Percentiles rank a stretch among this genome's conserved stretches.
Conservation (phyloP, 1,140 invertebrate genomes). For the Ips nitidus region DNA sequence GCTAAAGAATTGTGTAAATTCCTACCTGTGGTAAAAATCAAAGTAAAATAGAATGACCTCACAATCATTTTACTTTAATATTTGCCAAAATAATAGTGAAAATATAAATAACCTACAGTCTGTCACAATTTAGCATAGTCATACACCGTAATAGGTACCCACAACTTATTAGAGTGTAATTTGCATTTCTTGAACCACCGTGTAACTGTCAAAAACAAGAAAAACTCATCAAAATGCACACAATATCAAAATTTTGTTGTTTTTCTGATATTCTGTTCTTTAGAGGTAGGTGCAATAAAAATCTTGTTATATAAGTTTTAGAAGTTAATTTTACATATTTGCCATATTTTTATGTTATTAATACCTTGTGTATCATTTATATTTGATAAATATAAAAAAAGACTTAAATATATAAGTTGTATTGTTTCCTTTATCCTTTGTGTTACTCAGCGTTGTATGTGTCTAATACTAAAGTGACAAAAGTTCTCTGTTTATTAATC, state of each 20-base stretch:
- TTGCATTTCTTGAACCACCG: neutral
- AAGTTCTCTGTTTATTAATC: too few species aligned
- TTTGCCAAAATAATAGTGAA: neutral
- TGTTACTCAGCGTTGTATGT: too few species aligned
- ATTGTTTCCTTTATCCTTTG: too few species aligned
- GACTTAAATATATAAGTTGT: constrained; percentile 16
- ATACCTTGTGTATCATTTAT: constrained; percentile 50
- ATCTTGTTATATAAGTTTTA: constrained; percentile 42
- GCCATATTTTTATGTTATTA: constrained; percentile 51
- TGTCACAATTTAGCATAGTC: neutral
- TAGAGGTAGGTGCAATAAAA: constrained; percentile 54
- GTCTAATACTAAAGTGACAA: too few species aligned
- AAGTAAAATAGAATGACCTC: too few species aligned
- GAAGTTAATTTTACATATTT: constrained; percentile 50
- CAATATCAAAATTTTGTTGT: too few species aligned
- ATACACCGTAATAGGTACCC: neutral
- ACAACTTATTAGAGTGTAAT: neutral
- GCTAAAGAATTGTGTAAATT: too few species aligned
- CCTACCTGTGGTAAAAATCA: too few species aligned
- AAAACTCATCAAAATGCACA: neutral
- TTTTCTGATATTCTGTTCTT: constrained; percentile 26
- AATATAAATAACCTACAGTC: neutral
- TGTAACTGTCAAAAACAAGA: neutral
- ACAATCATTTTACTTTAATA: too few species aligned
- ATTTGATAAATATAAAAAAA: constrained; percentile 42